These are phyloP conservation scores for Hanleya hanleyi DNA, from an alignment of 2,888 invertebrate genomes.

Conservation along the genomic window DNA sequence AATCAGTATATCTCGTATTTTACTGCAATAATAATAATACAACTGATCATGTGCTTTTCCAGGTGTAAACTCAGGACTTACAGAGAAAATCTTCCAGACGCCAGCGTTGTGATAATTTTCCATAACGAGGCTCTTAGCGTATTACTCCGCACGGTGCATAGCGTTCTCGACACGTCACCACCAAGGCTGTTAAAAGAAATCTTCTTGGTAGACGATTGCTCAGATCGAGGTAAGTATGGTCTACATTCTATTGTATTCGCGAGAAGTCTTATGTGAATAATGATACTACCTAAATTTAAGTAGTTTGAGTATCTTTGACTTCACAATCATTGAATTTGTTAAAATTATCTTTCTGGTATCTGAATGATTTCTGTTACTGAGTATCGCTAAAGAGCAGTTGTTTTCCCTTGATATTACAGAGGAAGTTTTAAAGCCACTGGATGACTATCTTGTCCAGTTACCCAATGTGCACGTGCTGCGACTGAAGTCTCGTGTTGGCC, in stretches of 20 bases:
- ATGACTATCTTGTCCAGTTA: not conserved
- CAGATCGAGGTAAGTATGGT: slow-evolving; percentile 78
- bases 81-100: slow-evolving; percentile 80
- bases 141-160: slow-evolving; percentile 89
- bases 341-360: too few species aligned
- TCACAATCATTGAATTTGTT: too few species aligned
- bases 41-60: too few species aligned
- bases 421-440: not conserved
- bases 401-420: not conserved
- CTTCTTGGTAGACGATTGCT: slow-evolving; percentile 91
- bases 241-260: too few species aligned
- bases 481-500: not conserved
- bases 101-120: slow-evolving; percentile 93
- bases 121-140: slow-evolving; percentile 95
- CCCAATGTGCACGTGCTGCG: not conserved
- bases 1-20: too few species aligned
- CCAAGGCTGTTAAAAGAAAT: slow-evolving; percentile 85
- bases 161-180: slow-evolving; percentile 88
- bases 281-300: too few species aligned
- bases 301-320: too few species aligned
- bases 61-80: slow-evolving; percentile 83
- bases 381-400: too few species aligned
- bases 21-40: too few species aligned
- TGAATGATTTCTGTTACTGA: too few species aligned
- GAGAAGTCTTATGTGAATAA: too few species aligned